These are phyloP conservation scores for Sarcophaga rosellei DNA, from an alignment of 2,888 invertebrate genomes.

Conservation along the genomic window DNA sequence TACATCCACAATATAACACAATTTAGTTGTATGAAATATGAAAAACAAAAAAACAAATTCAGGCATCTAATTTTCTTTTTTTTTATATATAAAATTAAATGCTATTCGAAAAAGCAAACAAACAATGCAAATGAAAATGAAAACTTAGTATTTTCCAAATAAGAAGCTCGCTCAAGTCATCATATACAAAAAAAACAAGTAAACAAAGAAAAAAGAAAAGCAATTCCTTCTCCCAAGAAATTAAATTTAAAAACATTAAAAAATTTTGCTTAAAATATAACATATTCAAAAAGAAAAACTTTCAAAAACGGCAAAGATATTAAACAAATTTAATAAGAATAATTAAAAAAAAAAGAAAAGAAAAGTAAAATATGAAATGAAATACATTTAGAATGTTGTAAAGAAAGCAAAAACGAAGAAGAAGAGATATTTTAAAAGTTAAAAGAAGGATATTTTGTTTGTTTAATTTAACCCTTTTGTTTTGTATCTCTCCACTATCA, in stretches of 20 bases:
- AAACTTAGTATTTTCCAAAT: slow-evolving; percentile 53
- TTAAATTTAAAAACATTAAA: slow-evolving; percentile 27
- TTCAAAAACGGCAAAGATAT: not conserved
- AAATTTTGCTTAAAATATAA: not conserved
- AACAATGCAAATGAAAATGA: not conserved
- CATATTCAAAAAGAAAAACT: not conserved
- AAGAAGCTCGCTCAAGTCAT: slow-evolving; percentile 56
- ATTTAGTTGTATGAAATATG: slow-evolving; percentile 22
- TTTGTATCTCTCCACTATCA: slow-evolving; percentile 27
- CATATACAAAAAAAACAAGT: slow-evolving; percentile 41
- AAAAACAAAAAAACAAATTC: slow-evolving; percentile 2
- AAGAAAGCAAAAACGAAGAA: not conserved
- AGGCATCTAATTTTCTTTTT: no score
- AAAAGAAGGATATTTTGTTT: not conserved
- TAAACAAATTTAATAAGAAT: slow-evolving; percentile 18
- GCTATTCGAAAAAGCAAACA: slow-evolving; percentile 6
- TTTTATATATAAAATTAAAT: not conserved
- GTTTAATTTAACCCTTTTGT: not conserved
- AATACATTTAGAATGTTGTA: not conserved
- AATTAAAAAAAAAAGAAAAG: slow-evolving; percentile 31
- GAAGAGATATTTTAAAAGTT: slow-evolving; percentile 27
- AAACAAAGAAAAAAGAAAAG: slow-evolving; percentile 14
- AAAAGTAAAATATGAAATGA: slow-evolving; percentile 11
- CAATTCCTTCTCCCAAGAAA: slow-evolving; percentile 45
- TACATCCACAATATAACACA: not conserved